A percentile compares a stretch with the other conserved stretches of the same genome.
Evolutionary conservation across 2,113 vertebrate genomes (phyloP).

Genomic region (Xiphophorus maculatus): DNA sequence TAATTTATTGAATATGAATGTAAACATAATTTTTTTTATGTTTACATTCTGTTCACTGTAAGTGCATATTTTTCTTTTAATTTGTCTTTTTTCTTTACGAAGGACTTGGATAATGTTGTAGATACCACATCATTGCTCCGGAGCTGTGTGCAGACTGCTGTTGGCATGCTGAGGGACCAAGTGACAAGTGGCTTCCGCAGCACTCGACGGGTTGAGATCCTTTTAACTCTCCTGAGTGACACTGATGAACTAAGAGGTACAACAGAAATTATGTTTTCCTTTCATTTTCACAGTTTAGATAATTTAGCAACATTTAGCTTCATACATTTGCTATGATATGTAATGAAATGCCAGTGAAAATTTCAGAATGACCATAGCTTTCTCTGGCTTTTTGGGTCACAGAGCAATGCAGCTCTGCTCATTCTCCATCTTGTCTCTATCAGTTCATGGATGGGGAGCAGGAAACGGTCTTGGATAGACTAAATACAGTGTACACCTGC

Average conservation of each 20-base stretch:
- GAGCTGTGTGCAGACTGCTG: constrained; percentile 91
- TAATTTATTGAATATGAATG: no score
- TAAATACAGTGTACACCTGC: no score
- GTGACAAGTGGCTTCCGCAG: constrained; percentile 75
- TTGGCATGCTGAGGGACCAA: constrained; percentile 88
- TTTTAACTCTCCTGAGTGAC: constrained; percentile 84
- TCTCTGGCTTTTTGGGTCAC: no score
- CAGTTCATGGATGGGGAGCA: no score
- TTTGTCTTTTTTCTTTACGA: background rate
- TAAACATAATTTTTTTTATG: background rate
- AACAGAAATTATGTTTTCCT: background rate
- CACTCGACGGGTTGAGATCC: constrained; percentile 84
- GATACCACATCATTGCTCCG: constrained; percentile 88
- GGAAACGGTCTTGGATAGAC: no score
- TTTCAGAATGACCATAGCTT: no score
- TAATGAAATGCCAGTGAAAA: background rate
- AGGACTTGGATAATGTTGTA: constrained; percentile 71
- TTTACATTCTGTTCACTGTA: background rate
- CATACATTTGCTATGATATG: background rate
- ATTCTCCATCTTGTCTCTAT: no score
- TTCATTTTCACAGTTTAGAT: background rate
- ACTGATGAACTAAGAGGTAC: constrained; percentile 75
- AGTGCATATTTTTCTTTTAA: constrained; percentile 2
- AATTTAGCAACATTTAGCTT: background rate
- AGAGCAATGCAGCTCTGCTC: no score